phyloP scores from a whole-genome alignment of 2,113 vertebrate species.

The Sebastes schlegelii region DNA sequence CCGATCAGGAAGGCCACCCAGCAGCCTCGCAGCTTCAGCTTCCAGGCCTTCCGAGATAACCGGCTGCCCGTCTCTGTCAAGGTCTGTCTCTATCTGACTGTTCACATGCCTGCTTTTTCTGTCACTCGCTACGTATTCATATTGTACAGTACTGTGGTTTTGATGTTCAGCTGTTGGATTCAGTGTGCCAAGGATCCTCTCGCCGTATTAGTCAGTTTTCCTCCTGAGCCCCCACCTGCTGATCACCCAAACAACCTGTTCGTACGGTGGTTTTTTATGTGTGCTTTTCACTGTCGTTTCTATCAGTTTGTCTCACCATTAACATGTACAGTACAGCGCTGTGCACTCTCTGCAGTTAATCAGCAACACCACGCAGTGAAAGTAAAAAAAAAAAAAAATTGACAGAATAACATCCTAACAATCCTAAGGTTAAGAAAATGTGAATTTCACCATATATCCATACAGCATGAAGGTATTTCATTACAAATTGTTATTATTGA shows the following conservation, averaged over 20 bases:
- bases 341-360: not conserved
- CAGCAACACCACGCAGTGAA: not conserved
- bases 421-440: not conserved
- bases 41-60: conserved; percentile 97
- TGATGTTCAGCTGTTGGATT: conserved; percentile 33
- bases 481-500: not conserved
- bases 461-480: not conserved
- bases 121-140: conserved; percentile 23
- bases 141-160: conserved; percentile 30
- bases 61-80: conserved; percentile 93
- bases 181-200: conserved; percentile 33
- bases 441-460: not conserved
- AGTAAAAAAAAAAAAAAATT: not conserved
- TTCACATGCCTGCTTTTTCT: conserved; percentile 24
- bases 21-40: conserved; percentile 93
- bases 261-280: conserved; percentile 28
- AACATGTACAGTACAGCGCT: conserved; percentile 18
- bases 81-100: conserved; percentile 80
- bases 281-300: conserved; percentile 29
- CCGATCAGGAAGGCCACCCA: conserved; percentile 94
- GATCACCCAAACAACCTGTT: conserved; percentile 31
- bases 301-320: conserved; percentile 9
- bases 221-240: conserved; percentile 27
- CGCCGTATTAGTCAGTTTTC: conserved; percentile 27
- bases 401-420: no score